Evolutionary conservation across 2,113 vertebrate genomes (phyloP).

Genomic region (Sphyrna mokarran): DNA sequence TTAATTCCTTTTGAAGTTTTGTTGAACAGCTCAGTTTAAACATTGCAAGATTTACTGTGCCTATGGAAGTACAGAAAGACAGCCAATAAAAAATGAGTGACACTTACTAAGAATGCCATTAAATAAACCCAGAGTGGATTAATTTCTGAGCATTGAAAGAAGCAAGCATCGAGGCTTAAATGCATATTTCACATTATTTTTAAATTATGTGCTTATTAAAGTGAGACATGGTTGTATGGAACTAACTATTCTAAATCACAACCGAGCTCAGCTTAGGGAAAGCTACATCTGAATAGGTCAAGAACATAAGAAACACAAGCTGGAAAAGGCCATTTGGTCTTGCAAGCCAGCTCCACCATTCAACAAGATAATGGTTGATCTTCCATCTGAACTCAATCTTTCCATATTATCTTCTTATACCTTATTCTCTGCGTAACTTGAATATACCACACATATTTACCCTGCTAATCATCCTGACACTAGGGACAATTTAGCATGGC

Average conservation of each 20-base stretch:
- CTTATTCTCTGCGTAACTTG: not conserved
- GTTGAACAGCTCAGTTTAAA: not conserved
- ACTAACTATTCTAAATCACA: not conserved
- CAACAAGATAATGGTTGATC: not conserved
- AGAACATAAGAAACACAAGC: too few species aligned
- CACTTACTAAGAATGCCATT: not conserved
- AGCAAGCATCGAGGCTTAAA: not conserved
- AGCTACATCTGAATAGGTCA: not conserved
- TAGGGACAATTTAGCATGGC: too few species aligned
- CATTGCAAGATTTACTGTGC: not conserved
- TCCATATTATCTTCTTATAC: not conserved
- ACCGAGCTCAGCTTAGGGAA: not conserved
- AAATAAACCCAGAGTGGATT: not conserved
- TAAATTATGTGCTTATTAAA: not conserved
- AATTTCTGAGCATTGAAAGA: not conserved
- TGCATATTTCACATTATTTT: not conserved
- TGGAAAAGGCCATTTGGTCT: not conserved
- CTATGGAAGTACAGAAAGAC: not conserved
- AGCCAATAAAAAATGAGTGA: not conserved
- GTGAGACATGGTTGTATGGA: not conserved
- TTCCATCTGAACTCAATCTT: not conserved
- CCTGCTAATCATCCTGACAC: too few species aligned
- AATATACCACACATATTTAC: too few species aligned
- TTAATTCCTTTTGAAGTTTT: constrained; percentile 13
- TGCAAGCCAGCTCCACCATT: not conserved